These are phyloP conservation scores for Dexiosoma caninum DNA, from an alignment of 2,888 invertebrate species.

Conservation along the genomic window DNA sequence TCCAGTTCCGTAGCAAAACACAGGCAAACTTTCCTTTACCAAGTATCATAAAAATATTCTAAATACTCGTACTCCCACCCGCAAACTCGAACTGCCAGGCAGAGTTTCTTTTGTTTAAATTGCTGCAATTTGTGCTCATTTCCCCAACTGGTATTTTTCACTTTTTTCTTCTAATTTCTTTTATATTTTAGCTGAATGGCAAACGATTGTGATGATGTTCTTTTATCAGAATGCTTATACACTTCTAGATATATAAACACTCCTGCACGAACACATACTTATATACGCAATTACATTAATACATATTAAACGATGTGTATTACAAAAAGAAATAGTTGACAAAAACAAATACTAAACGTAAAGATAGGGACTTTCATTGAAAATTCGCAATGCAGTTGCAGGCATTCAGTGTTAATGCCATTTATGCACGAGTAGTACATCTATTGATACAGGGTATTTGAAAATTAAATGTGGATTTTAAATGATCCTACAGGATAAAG, in stretches of 20 bases:
- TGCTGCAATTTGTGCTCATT: constrained; percentile 61
- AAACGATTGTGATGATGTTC: constrained; percentile 58
- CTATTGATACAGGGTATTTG: constrained; percentile 6
- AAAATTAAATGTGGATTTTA: constrained; percentile 1
- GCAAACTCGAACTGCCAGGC: constrained; percentile 11
- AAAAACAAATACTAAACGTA: not conserved
- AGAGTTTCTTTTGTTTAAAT: constrained; percentile 59
- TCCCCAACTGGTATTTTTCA: constrained; percentile 56
- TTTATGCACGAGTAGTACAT: not conserved
- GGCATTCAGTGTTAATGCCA: constrained; percentile 25
- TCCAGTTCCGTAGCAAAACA: constrained; percentile 10
- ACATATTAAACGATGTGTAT: not conserved
- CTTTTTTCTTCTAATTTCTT: constrained; percentile 12
- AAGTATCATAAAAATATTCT: not conserved
- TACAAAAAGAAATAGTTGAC: not conserved
- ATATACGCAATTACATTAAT: not conserved
- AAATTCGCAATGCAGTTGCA: constrained; percentile 47
- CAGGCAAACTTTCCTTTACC: not conserved
- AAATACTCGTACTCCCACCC: not conserved
- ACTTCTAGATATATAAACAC: too few species aligned
- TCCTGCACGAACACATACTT: not conserved
- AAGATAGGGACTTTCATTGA: constrained; percentile 35
- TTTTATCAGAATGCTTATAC: too few species aligned
- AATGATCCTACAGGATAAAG: not conserved
- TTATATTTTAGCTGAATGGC: constrained; percentile 30